Conservation (phyloP, 2,888 invertebrate species). For the Tachina grossa region DNA sequence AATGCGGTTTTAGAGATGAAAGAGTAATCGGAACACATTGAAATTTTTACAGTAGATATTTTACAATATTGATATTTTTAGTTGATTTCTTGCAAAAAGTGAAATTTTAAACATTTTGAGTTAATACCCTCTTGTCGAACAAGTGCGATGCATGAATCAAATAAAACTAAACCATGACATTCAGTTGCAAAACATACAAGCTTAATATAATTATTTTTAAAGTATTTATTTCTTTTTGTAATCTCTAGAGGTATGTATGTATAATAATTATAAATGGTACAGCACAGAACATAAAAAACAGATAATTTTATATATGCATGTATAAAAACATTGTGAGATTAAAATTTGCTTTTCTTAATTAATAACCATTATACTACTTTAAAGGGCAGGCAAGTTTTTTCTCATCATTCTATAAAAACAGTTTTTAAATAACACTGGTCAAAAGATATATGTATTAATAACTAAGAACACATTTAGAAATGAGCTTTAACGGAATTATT, state of each 20-base stretch:
- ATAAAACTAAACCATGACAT: too few species aligned
- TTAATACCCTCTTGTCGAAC: too few species aligned
- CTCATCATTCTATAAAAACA: conserved; percentile 1
- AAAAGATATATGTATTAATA: neutral
- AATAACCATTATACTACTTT: conserved; percentile 34
- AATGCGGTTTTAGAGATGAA: too few species aligned
- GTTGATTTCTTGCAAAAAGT: too few species aligned
- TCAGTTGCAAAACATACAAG: neutral
- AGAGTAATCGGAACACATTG: too few species aligned
- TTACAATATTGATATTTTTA: too few species aligned
- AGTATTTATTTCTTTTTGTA: conserved; percentile 3
- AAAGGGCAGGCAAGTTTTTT: conserved; percentile 54
- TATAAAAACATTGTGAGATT: conserved; percentile 37
- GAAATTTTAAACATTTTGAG: too few species aligned
- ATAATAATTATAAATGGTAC: conserved; percentile 24
- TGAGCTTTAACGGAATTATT: conserved; percentile 78
- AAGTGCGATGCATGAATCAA: too few species aligned
- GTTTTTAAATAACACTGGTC: conserved; percentile 12
- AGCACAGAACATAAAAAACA: neutral
- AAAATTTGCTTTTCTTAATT: conserved; percentile 15
- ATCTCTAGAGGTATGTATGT: neutral
- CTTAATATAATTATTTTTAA: neutral
- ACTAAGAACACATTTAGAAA: conserved; percentile 74
- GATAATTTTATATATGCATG: neutral
- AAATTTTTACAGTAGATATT: too few species aligned